Evolutionary conservation across 2,888 invertebrate genomes (phyloP), one percentile per base, ranked within the genome.

Genomic region (Steinernema scapterisci): DNA sequence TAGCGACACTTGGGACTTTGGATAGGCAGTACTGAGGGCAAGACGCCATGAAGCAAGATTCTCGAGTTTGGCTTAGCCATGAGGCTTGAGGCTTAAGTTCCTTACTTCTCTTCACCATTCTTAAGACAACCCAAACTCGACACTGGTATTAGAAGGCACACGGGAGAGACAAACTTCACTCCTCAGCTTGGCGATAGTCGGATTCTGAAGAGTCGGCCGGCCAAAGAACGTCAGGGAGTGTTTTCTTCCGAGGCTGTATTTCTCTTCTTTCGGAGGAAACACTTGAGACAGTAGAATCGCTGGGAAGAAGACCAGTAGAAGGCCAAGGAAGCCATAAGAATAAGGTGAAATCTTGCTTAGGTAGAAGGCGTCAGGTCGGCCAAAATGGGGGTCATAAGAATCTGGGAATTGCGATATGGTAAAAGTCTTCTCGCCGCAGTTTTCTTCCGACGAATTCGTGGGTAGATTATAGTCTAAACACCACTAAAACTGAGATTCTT

Each of bases 381-480:
- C 63, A n/a, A 25, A 63, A 31, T 63, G 63, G 3, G 63, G 63
- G 19, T 63, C 63, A 31, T 63, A 63, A 31, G 63, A 63, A 38
- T 31, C 63, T 9, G 63, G 63, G 7, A 63, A 31, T 1, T 13
- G 11, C 9, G 31, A 6, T 1, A 63, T 27, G 5, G 27, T 63
- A 27, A 63, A 63, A 25, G 63, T 2, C 16, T 16, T 13, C 1
- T 16, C 31, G 31, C 19, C 38, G 16, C 63, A 63, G 63, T 38
- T 16, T 3, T 38, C 38, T 16, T 13, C 16, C 3, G 63, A 63
- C 1, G 63, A 63, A 16, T 63, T 63, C 19, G 63, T 31, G 2
- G 63, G 63, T 11, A 63, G 63, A 11, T 16, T 31, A 16, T 63
- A 63, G 63, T 27, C 63, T 63, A n/a, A 63, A 31, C 7, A 31